Base-by-base conservation (phyloP, 2,113 vertebrate genomes). In the Trichomycterus rosablanca region DNA sequence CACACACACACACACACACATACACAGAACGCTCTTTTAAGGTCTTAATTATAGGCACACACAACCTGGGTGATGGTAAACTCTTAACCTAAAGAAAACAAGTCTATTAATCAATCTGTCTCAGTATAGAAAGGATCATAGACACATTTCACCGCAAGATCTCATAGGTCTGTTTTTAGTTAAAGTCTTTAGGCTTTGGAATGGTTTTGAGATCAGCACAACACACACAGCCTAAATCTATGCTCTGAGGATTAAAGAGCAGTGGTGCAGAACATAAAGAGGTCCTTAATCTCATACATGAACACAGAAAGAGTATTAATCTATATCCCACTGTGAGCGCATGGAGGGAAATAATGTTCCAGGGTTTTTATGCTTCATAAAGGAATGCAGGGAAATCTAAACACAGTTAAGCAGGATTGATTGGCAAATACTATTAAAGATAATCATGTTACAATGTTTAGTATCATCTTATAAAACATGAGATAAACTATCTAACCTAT, bases 261-360 rank as follows among this genome's bases (percentile, higher is more conserved):
- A 59, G 24, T 43, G 35, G 45, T 39, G 24, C 5, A 45, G 23
- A 66, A 58, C 28, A 23, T 43, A 66, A 58, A 50, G 63, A 30
- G 23, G 24, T 58, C 42, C 44, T 4, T 63, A 54, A 63, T 54
- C 48, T 19, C 48, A 42, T 20, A 26, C 65, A 58, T 12, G 52
- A 18, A 48, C 22, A 23, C 30, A 22, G 16, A 22, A 15, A 23
- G 14, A 40, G n/a, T 26, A 50, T 57, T 76, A 79, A 79, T 79
- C 57, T 67, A 74, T 45, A 34, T 43, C 68, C 74, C 46, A 43
- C 51, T 60, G 73, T 71, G 50, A 71, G 26, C 4, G 20, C 55
- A 54, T 18, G 66, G 35, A n/a, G 45, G 26, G 24, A 55, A 63
- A 70, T 7, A 63, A 58, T 34, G 26, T 37, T 57, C 58, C 67